A percentile compares a stretch with the other conserved stretches of the same genome.
phyloP scores from a whole-genome alignment of 2,113 vertebrate species.

The Coreoperca whiteheadi region DNA sequence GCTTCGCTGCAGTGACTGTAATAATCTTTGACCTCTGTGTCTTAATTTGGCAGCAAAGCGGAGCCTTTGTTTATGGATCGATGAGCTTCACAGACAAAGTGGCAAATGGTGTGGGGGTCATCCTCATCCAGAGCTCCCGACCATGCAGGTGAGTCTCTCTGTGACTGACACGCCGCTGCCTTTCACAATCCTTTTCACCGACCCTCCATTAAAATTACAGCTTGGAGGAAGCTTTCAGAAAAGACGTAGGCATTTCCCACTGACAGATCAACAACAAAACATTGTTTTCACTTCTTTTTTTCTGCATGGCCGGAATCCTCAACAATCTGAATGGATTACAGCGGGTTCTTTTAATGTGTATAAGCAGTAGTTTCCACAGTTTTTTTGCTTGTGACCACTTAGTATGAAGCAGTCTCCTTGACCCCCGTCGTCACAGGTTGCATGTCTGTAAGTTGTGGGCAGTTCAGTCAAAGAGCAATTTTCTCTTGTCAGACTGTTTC shows the following conservation, averaged over 20 bases:
- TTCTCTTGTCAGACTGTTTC: too few species aligned
- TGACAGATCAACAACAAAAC: not conserved
- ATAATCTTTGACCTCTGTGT: slow-evolving; percentile 26
- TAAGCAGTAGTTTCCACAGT: not conserved
- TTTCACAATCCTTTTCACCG: not conserved
- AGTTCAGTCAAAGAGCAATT: too few species aligned
- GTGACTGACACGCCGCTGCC: not conserved
- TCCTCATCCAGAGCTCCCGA: slow-evolving; percentile 87
- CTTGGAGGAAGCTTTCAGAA: not conserved
- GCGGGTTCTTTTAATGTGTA: not conserved
- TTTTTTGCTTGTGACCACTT: not conserved
- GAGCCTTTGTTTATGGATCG: slow-evolving; percentile 90
- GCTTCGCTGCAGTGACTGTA: not conserved
- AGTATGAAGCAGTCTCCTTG: not conserved
- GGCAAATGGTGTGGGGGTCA: slow-evolving; percentile 89
- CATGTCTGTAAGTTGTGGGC: not conserved
- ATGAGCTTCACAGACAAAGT: slow-evolving; percentile 95
- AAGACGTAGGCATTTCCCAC: not conserved
- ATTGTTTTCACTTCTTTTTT: not conserved
- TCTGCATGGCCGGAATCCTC: too few species aligned
- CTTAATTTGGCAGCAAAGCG: slow-evolving; percentile 83
- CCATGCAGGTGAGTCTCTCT: slow-evolving; percentile 87
- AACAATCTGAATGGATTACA: too few species aligned
- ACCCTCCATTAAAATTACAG: not conserved
- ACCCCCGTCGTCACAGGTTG: not conserved